Evolutionary conservation across 2,888 invertebrate genomes (phyloP).

Genomic region (Cheilosia vernalis): DNA sequence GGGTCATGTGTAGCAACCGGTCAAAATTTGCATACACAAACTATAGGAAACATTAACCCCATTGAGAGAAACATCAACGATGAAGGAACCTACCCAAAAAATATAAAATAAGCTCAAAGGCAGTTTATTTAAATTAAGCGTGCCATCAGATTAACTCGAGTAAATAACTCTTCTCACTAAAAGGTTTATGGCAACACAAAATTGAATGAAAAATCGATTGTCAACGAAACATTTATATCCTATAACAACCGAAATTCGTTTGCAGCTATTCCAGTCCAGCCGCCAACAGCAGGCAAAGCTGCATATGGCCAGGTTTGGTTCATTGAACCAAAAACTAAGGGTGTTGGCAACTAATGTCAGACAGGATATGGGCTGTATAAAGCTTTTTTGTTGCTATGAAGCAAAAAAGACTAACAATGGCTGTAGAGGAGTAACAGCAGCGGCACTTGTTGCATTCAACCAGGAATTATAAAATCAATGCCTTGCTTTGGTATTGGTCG

Average conservation of each 20-base stretch:
- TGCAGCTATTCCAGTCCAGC: background rate
- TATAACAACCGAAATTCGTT: slow-evolving; percentile 16
- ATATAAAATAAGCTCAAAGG: background rate
- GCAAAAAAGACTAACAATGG: slow-evolving; percentile 23
- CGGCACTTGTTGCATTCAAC: slow-evolving; percentile 51
- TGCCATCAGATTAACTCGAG: slow-evolving; percentile 39
- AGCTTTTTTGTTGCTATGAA: slow-evolving; percentile 60
- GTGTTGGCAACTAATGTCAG: slow-evolving; percentile 60
- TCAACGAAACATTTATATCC: slow-evolving; percentile 16
- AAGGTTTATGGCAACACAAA: background rate
- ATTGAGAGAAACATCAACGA: slow-evolving; percentile 9
- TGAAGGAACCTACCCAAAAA: background rate
- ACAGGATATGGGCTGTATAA: slow-evolving; percentile 48
- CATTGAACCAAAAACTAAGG: slow-evolving; percentile 58
- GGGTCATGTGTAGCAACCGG: slow-evolving; percentile 31
- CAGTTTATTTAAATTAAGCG: slow-evolving; percentile 9
- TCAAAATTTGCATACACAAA: slow-evolving; percentile 55
- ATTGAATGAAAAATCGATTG: slow-evolving; percentile 52
- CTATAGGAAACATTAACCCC: slow-evolving; percentile 24
- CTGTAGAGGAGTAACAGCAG: background rate
- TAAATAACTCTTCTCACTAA: slow-evolving; percentile 35
- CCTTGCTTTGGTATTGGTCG: slow-evolving; percentile 22
- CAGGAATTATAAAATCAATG: slow-evolving; percentile 1
- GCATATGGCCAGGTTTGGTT: slow-evolving; percentile 49
- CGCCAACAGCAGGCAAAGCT: background rate